Percentiles rank a stretch among this genome's conserved stretches.
Evolutionary conservation across 2,888 invertebrate genomes (phyloP).

Genomic region (Hemistola chrysoprasaria): DNA sequence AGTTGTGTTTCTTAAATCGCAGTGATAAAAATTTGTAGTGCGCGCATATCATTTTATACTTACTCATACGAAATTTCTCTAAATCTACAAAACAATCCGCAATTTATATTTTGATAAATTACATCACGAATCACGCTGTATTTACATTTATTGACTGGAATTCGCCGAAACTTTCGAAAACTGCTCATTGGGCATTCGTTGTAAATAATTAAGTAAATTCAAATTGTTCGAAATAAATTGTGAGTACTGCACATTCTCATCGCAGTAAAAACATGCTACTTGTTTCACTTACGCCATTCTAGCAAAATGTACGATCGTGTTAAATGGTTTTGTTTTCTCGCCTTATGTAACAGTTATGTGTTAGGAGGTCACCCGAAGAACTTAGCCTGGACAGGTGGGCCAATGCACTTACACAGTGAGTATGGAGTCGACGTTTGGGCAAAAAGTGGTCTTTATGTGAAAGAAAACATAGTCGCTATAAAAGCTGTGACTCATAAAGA

Average conservation of each 20-base stretch:
- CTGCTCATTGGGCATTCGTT: constrained; percentile 23
- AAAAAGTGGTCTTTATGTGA: constrained; percentile 73
- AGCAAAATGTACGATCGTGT: constrained; percentile 26
- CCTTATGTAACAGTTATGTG: constrained; percentile 22
- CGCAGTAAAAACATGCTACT: constrained; percentile 12
- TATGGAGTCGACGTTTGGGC: constrained; percentile 75
- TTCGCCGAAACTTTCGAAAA: constrained; percentile 29
- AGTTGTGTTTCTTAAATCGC: too few species aligned
- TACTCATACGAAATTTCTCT: too few species aligned
- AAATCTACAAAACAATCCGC: too few species aligned
- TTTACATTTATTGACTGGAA: constrained; percentile 8
- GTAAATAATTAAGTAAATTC: constrained; percentile 20
- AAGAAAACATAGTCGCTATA: constrained; percentile 83
- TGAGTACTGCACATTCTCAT: constrained; percentile 10
- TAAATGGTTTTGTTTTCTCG: constrained; percentile 14
- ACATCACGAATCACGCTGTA: too few species aligned
- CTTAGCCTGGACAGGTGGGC: constrained; percentile 70
- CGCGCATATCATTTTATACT: too few species aligned
- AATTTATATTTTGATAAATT: too few species aligned
- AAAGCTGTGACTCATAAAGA: constrained; percentile 81
- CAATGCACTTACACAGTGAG: constrained; percentile 67
- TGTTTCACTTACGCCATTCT: constrained; percentile 10
- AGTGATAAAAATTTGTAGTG: too few species aligned
- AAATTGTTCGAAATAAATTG: constrained; percentile 10
- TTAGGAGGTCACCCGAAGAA: constrained; percentile 45